Percentiles rank a stretch among this genome's conserved stretches.
These are phyloP conservation scores for Aphidoletes aphidimyza DNA, from an alignment of 2,888 invertebrate species.

Conservation along the genomic window DNA sequence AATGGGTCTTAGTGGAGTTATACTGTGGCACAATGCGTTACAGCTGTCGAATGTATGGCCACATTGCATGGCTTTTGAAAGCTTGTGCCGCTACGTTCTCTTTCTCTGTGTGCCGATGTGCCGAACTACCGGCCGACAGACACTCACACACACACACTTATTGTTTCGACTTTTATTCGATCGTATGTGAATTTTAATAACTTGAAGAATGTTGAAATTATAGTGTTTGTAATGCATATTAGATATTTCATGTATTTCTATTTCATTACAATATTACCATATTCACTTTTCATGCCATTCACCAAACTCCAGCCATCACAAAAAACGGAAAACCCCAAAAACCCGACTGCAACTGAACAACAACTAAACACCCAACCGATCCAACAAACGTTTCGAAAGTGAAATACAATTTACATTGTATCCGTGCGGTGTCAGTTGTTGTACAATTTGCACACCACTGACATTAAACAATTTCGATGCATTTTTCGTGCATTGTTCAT, in stretches of 20 bases:
- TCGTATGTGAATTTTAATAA: constrained; percentile 48
- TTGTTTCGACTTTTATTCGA: constrained; percentile 17
- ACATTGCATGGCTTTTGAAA: no score
- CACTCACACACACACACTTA: not conserved
- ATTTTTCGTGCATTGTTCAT: constrained; percentile 7
- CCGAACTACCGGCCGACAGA: not conserved
- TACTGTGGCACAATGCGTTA: no score
- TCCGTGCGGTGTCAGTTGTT: not conserved
- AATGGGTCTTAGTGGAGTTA: not conserved
- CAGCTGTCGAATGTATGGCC: no score
- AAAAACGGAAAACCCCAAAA: not conserved
- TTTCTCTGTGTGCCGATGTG: not conserved
- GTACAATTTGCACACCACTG: constrained; percentile 27
- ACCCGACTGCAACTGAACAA: not conserved
- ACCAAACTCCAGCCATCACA: not conserved
- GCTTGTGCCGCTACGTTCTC: not conserved
- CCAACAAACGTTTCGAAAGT: not conserved
- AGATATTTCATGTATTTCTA: constrained; percentile 41
- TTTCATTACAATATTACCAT: constrained; percentile 16
- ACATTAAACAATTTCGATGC: constrained; percentile 39
- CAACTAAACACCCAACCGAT: not conserved
- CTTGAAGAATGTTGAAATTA: constrained; percentile 39
- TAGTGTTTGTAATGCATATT: constrained; percentile 46
- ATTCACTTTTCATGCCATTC: not conserved
- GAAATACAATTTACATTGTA: not conserved